phyloP scores from a whole-genome alignment of 2,888 invertebrate species.

The Notocelia uddmanniana region DNA sequence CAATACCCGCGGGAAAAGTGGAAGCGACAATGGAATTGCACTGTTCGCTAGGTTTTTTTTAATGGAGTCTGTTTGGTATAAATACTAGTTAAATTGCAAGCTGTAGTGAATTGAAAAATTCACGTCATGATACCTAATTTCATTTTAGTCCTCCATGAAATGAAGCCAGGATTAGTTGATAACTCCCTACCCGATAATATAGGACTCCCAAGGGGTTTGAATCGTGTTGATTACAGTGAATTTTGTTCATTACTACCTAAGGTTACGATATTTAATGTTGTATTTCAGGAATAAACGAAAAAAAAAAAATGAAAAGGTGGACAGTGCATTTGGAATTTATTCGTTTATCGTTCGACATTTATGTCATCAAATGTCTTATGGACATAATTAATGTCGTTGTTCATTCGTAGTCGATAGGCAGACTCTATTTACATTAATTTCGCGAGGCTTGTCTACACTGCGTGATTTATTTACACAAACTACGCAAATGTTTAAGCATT shows the following conservation, averaged over 20 bases:
- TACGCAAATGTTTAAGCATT: constrained; percentile 13
- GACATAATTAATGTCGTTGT: constrained; percentile 11
- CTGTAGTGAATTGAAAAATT: neutral
- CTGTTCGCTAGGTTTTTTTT: constrained; percentile 18
- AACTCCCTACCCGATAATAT: neutral
- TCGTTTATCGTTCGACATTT: constrained; percentile 18
- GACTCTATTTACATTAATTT: constrained; percentile 24
- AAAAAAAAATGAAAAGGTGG: neutral
- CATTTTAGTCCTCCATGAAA: neutral
- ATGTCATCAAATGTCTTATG: constrained; percentile 16
- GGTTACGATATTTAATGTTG: no score
- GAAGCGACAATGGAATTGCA: constrained; percentile 29
- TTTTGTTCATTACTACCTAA: no score
- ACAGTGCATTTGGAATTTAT: neutral
- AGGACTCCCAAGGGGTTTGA: neutral
- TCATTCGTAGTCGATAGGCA: neutral
- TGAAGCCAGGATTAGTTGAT: no score
- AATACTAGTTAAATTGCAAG: neutral
- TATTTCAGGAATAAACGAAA: no score
- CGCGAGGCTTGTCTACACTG: constrained; percentile 13
- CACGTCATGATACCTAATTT: neutral
- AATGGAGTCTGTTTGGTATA: neutral
- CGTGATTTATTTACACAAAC: constrained; percentile 23
- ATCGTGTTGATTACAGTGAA: no score
- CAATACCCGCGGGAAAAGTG: constrained; percentile 44